Evolutionary conservation across 2,888 invertebrate species (phyloP), one percentile per base, ranked within the genome.

Genomic region (Tachina grossa): DNA sequence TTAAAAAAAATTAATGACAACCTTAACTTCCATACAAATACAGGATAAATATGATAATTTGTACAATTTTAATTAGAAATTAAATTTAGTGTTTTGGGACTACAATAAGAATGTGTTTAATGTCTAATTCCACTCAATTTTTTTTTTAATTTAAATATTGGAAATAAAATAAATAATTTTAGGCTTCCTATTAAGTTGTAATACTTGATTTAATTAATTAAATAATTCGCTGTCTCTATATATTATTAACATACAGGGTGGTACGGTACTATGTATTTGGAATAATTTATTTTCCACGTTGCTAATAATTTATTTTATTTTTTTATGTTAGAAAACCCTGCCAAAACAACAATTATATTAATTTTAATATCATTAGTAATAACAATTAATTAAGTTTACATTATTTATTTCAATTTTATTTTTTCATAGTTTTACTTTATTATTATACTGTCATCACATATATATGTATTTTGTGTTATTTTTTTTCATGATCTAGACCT

Each of bases 371-470:
- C 4, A 47, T 79, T 75, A 59, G 53, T 39, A 75, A 68, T 81
- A 81, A 81, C 75, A 81, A 75, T 69, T 78, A 69, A 47, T 74
- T 61, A 43, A 0, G 59, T 66, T 49, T 63, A 41, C 1, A 49
- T 49, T 72, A 43, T 66, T 41, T 69, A 31, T n/a, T 81, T 68
- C 10, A 69, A 19, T 53, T 65, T 47, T 47, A 47, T 47, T 41
- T 78, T n/a, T 59, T 43, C 49, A 41, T 65, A 57, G 19, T 45
- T 55, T 69, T 74, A 43, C n/a, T 53, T 13, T 43, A 39, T 77
- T 83, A 71, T 76, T 57, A 71, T 76, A 65, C 43, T 71, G 63
- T 71, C 65, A 83, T 83, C 77, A 83, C 82, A 77, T 83, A 76
- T 51, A 4, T 31, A 31, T 78, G 16, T 72, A 63, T 86, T 59